Conservation (phyloP, 2,113 vertebrate species). For the Felis chaus region DNA sequence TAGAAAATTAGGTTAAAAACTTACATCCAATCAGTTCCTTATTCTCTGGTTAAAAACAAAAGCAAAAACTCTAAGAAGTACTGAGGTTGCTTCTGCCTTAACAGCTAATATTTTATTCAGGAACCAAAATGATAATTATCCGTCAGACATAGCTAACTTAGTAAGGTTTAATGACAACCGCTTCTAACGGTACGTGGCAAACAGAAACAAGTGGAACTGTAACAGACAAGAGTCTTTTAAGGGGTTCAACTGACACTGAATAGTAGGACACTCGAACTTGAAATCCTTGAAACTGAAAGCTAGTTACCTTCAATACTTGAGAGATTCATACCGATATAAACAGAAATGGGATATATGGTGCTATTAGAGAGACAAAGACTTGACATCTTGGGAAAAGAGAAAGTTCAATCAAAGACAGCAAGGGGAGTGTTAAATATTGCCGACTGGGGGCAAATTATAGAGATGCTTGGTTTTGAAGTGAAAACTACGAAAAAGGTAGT, state of each 20-base stretch:
- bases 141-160: slow-evolving; percentile 12
- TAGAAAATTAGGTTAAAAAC: slow-evolving; percentile 44
- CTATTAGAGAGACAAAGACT: not conserved
- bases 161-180: slow-evolving; percentile 22
- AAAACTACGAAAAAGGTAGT: slow-evolving; percentile 54
- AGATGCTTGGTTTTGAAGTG: slow-evolving; percentile 54
- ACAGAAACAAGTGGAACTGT: not conserved
- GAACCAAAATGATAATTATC: not conserved
- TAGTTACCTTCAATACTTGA: slow-evolving; percentile 11
- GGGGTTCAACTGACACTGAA: not conserved
- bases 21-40: slow-evolving; percentile 39
- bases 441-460: not conserved
- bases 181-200: not conserved
- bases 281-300: slow-evolving; percentile 16
- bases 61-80: slow-evolving; percentile 12
- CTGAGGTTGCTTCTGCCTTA: slow-evolving; percentile 47
- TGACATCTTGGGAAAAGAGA: slow-evolving; percentile 24
- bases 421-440: not conserved
- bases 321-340: not conserved
- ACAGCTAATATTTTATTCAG: slow-evolving; percentile 54
- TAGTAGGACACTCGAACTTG: not conserved
- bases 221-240: not conserved
- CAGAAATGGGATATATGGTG: slow-evolving; percentile 22
- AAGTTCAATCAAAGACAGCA: slow-evolving; percentile 21
- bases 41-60: slow-evolving; percentile 42